Percentiles rank a stretch among this genome's conserved stretches.
Conservation (phyloP, 2,888 invertebrate genomes). For the Atrina japonica region DNA sequence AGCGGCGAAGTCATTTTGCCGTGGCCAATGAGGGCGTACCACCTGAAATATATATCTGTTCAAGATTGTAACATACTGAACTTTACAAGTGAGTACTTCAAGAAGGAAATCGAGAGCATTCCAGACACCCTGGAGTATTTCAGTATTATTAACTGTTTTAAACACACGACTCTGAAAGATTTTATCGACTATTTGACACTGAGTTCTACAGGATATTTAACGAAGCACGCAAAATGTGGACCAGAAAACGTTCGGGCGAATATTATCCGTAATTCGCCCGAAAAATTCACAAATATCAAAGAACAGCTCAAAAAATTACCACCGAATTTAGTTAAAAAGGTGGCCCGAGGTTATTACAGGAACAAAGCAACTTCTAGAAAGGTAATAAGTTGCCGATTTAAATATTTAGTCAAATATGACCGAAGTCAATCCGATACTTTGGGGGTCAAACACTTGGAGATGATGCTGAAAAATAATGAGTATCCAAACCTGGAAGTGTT, state of each 20-base stretch:
- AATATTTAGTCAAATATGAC: conserved; percentile 10
- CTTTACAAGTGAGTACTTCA: conserved; percentile 18
- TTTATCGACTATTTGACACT: background rate
- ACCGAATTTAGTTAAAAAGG: no score
- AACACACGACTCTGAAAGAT: background rate
- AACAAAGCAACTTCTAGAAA: no score
- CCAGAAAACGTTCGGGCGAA: conserved; percentile 5
- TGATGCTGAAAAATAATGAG: conserved; percentile 6
- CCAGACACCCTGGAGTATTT: conserved; percentile 28
- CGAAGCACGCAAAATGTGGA: background rate
- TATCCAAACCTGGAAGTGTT: conserved; percentile 21
- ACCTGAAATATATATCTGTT: conserved; percentile 15
- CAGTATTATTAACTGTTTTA: conserved; percentile 3
- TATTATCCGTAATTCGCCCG: no score
- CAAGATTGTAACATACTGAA: conserved; percentile 15
- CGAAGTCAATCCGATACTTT: conserved; percentile 6
- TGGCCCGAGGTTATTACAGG: no score
- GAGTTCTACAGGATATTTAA: no score
- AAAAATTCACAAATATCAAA: no score
- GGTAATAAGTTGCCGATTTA: conserved; percentile 13
- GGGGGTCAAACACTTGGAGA: background rate
- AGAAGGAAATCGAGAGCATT: conserved; percentile 6
- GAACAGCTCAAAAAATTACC: no score
- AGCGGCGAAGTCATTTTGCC: conserved; percentile 19
- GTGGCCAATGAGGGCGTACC: conserved; percentile 28